Conservation (phyloP, 2,113 vertebrate genomes). For the Chloropsis hardwickii region DNA sequence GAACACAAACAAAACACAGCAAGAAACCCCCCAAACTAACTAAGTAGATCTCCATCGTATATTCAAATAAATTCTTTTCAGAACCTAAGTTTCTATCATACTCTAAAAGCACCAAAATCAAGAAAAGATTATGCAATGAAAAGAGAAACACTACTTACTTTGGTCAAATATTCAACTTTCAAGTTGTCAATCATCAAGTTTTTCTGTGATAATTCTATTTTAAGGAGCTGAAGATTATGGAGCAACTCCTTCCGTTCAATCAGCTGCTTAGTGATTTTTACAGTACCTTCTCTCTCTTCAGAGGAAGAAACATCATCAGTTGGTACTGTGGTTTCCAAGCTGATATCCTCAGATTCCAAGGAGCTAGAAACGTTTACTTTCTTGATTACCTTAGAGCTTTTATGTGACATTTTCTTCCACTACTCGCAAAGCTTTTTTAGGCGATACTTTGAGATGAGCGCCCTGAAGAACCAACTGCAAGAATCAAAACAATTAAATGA, state of each 20-base stretch:
- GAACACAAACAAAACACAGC: neutral
- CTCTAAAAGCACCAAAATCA: neutral
- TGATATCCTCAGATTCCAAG: constrained; percentile 93
- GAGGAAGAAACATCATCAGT: constrained; percentile 94
- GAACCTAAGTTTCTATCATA: neutral
- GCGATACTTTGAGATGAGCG: neutral
- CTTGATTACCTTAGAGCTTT: constrained; percentile 70
- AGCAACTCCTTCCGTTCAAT: constrained; percentile 92
- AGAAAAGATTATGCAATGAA: accelerated
- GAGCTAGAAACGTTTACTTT: constrained; percentile 89
- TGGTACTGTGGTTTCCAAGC: constrained; percentile 92
- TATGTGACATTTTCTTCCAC: constrained; percentile 79
- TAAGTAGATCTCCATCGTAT: neutral
- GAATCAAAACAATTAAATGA: neutral
- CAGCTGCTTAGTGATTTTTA: constrained; percentile 88
- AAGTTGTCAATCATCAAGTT: constrained; percentile 92
- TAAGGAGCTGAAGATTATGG: constrained; percentile 87
- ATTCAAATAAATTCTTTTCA: neutral
- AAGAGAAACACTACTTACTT: constrained; percentile 69
- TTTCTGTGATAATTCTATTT: constrained; percentile 94
- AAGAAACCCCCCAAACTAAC: neutral
- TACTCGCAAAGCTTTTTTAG: neutral
- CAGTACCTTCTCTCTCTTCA: constrained; percentile 83
- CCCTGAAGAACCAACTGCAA: neutral
- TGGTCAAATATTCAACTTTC: constrained; percentile 92